phyloP scores from a whole-genome alignment of 2,888 invertebrate genomes.

The Eupithecia subfuscata region DNA sequence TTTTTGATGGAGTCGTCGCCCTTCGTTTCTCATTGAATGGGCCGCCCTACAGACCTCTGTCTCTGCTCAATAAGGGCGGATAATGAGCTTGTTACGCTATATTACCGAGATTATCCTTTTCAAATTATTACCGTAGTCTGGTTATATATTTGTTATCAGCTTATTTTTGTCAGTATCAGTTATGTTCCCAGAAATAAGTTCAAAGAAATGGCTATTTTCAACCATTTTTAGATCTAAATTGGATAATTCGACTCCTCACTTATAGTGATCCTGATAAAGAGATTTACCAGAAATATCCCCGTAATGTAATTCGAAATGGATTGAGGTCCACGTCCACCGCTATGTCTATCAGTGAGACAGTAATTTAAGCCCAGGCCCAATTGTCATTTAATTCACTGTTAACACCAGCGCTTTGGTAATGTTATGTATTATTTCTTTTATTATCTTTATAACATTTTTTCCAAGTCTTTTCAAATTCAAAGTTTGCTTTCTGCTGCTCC shows the following conservation, averaged over 20 bases:
- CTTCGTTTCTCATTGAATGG: conserved; percentile 38
- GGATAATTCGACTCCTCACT: background rate
- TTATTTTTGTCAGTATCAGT: background rate
- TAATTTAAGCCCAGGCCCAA: background rate
- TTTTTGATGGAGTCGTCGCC: conserved; percentile 24
- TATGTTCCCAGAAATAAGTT: background rate
- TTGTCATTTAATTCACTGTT: background rate
- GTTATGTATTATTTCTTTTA: background rate
- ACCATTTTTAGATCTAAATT: background rate
- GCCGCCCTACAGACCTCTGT: conserved; percentile 39
- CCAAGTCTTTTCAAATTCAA: background rate
- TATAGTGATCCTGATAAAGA: background rate
- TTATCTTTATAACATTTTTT: background rate
- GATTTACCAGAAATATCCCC: background rate
- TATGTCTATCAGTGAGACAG: background rate
- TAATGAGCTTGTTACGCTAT: conserved; percentile 37
- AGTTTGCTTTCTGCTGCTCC: background rate
- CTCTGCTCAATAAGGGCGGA: conserved; percentile 43
- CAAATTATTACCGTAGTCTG: conserved; percentile 21
- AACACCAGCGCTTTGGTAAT: background rate
- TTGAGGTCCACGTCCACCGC: background rate
- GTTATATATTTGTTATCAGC: conserved; percentile 16
- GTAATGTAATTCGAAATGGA: background rate
- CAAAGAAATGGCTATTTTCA: background rate
- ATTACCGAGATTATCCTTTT: conserved; percentile 36